Base-by-base conservation (phyloP, 2,888 invertebrate species). In the Pocota personata region DNA sequence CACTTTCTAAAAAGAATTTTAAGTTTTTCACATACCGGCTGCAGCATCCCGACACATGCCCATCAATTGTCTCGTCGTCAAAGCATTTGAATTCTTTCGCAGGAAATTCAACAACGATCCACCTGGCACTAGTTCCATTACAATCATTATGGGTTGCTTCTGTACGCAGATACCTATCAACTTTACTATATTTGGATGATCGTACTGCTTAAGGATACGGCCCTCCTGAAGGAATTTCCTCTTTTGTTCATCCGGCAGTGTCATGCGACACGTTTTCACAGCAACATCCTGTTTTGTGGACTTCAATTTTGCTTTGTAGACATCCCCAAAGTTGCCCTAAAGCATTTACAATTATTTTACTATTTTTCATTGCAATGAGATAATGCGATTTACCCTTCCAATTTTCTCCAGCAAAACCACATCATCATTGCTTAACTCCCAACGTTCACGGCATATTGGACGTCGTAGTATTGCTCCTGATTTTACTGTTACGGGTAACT, bases 131-230 rank as follows among this genome's bases (percentile, higher is more conserved):
- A 98, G 94, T 93, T 99, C 99, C 99, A 99, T 99, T 35, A 99
- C 98, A 90, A 99, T 98, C 98, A 99, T 98, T 77, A 99, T 98
- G 0, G 99, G 99, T 90, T 98, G 98, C 90, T 98, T 97, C 92
- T 98, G 98, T 87, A 98, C 98, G 89, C 98, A 99, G 89, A 99
- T 98, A 30, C 99, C 99, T 89, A 98, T 98, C 43, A 99, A 95
- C 90, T 97, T 95, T 40, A 99, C 99, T 88, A 99, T 97, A 93
- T 99, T 99, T 0, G 98, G 97, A 93, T 99, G 99, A 92, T 98
- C 97, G 92, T 99, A 99, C 92, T 98, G 98, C 92, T 98, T 98
- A 12, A 99, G 94, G 88, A 99, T 98, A 88, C 98, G 94, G 0
- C 98, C 98, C 91, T 99, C 99, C 91, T 98, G 98, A 37, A 99